These are phyloP conservation scores for Macrophya alboannulata DNA, from an alignment of 2,888 invertebrate genomes.

Conservation along the genomic window DNA sequence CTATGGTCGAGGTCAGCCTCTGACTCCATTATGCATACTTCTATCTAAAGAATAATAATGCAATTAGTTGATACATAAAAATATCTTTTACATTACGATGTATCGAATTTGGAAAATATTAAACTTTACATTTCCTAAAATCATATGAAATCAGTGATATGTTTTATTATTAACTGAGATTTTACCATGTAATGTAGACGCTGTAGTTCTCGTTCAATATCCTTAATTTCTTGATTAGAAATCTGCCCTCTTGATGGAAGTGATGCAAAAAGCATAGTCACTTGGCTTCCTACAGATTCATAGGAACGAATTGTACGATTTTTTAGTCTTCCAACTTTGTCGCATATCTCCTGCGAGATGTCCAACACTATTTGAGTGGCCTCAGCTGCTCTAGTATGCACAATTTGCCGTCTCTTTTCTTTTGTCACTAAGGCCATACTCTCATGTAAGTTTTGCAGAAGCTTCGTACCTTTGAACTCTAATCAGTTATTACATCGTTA, in stretches of 20 bases:
- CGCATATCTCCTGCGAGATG: conserved; percentile 30
- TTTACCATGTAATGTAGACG: conserved; percentile 33
- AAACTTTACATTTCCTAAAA: not conserved
- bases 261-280: not conserved
- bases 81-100: too few relatives aligned
- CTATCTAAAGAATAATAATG: not conserved
- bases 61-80: not conserved
- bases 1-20: not conserved
- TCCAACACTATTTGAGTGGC: not conserved
- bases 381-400: not conserved
- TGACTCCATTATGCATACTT: conserved; percentile 8
- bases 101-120: not conserved
- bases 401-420: not conserved
- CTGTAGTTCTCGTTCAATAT: conserved; percentile 16
- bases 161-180: not conserved
- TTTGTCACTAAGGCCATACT: conserved; percentile 15
- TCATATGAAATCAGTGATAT: not conserved
- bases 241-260: conserved; percentile 34
- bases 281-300: not conserved
- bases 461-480: not conserved
- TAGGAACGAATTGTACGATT: not conserved
- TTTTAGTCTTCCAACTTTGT: not conserved
- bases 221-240: conserved; percentile 23
- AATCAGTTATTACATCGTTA: not conserved
- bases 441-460: not conserved